phyloP scores from a whole-genome alignment of 1,140 invertebrate species.

The Periplaneta americana region DNA sequence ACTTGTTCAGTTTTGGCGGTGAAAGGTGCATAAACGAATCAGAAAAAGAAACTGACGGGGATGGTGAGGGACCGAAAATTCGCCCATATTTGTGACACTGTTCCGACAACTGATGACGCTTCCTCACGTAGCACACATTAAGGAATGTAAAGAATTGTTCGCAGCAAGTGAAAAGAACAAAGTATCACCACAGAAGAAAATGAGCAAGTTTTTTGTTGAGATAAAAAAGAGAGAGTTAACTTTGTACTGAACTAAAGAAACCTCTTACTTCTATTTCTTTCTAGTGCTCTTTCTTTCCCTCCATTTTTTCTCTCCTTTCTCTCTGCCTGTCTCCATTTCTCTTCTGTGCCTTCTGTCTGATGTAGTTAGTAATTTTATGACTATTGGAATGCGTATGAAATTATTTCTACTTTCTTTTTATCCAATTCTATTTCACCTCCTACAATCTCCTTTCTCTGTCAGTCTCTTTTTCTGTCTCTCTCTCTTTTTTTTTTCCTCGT shows the following conservation, averaged over 20 bases:
- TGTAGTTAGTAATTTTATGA: background rate
- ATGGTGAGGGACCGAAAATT: too few relatives aligned
- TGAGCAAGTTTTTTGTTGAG: background rate
- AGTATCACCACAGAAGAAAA: background rate
- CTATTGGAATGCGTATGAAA: background rate
- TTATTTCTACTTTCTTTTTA: background rate
- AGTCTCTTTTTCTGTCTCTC: background rate
- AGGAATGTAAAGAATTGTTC: background rate
- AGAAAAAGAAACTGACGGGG: too few relatives aligned
- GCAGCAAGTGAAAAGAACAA: background rate
- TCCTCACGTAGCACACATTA: background rate
- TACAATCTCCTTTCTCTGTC: background rate
- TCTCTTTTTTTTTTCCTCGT: background rate
- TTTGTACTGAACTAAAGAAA: background rate
- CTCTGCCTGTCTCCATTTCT: too few relatives aligned
- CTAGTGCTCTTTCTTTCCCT: background rate
- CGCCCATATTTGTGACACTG: background rate
- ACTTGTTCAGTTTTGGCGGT: too few relatives aligned
- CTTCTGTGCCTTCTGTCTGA: background rate
- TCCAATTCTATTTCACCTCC: background rate
- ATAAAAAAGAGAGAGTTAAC: background rate
- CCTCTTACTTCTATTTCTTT: too few relatives aligned
- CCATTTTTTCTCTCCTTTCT: background rate
- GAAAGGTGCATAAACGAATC: background rate
- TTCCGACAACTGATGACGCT: background rate